These are phyloP conservation scores for Alauda arvensis DNA, from an alignment of 2,797 vertebrate genomes.

Conservation along the genomic window DNA sequence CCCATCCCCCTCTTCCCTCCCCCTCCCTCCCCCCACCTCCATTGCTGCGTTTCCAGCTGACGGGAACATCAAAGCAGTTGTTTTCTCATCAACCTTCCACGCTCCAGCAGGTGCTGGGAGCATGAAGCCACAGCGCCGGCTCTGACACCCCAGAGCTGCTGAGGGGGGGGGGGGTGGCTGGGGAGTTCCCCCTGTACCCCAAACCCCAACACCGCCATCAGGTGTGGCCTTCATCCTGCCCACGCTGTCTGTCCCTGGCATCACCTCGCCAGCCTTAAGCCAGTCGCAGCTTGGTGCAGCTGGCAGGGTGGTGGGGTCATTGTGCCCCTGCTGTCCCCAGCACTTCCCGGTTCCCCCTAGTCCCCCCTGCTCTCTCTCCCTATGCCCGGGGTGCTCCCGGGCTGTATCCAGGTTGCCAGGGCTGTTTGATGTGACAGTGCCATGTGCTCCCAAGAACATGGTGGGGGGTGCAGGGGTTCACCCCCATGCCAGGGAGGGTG, in stretches of 20 bases:
- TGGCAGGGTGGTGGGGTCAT: background rate
- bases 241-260: background rate
- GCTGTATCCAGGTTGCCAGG: rapidly evolving
- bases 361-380: rapidly evolving
- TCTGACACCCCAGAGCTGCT: background rate
- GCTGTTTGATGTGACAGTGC: background rate
- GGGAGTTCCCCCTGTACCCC: background rate
- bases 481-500: too few relatives aligned
- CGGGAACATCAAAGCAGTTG: constrained; percentile 8
- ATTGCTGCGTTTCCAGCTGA: background rate
- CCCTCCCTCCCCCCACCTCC: background rate
- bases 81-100: background rate
- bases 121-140: background rate
- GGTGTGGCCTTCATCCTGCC: background rate
- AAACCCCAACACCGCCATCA: background rate
- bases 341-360: background rate
- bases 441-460: background rate
- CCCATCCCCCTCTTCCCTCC: background rate
- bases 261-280: background rate
- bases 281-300: background rate
- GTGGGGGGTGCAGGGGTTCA: rapidly evolving
- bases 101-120: background rate
- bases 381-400: background rate
- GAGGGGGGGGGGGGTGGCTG: rapidly evolving
- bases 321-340: background rate